Base-by-base conservation (phyloP, 2,113 vertebrate species). In the Opisthocomus hoazin region DNA sequence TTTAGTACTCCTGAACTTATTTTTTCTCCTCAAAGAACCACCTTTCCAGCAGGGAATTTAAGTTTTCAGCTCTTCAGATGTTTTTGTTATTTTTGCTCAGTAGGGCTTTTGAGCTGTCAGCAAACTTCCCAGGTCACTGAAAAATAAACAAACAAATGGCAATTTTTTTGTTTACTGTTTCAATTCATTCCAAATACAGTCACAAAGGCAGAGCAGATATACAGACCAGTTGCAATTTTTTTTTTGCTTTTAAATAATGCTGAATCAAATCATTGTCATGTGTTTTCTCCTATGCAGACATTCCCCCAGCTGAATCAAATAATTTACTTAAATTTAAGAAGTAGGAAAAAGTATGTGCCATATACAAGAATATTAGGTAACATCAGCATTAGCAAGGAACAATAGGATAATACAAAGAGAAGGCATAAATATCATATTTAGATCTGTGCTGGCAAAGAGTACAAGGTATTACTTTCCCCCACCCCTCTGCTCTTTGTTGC, bases 1-100 rank as follows among this genome's bases (percentile, higher is more conserved):
- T 71, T 84, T 96, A 95, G 74, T 87, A 83, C 91, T 96, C 97
- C 95, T 95, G 96, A 95, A 86, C 22, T 41, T 74, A 84, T 69
- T 94, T 96, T 75, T 91, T 34, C 78, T 82, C 64, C 71, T 80
- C 76, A 60, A 71, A 70, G 94, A 84, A 91, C 75, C 73, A 93
- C 77, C 60, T 89, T 87, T 80, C 86, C 37, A 50, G 53, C 70
- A 97, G 75, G 73, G 68, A 85, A 94, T 97, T 97, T 87, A 94
- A 94, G 57, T 71, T 93, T 96, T 94, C 70, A 96, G 91, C 87
- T 74, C 87, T 76, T 90, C 89, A 90, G 82, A 64, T 14, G 39
- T 78, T 97, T 95, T 69, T 80, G 58, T 89, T 87, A 84, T 80
- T 93, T 96, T 97, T 88, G 57, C 65, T 96, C 93, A 86, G 82